phyloP scores from a whole-genome alignment of 2,888 invertebrate genomes.

The Sphinx pinastri region DNA sequence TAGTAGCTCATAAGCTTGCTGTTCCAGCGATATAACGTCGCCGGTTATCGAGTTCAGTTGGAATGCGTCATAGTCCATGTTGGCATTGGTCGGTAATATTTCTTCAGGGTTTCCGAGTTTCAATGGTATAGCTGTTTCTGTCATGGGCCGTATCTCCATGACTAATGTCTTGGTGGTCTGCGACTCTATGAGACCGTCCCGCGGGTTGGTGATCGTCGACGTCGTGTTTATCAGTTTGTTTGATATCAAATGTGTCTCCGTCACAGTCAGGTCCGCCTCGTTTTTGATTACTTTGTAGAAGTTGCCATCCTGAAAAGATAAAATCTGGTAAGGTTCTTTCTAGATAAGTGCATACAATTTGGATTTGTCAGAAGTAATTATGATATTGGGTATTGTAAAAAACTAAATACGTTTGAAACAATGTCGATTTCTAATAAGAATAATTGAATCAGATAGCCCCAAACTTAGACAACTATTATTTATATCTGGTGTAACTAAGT shows the following conservation, averaged over 20 bases:
- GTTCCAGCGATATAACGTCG: slow-evolving; percentile 67
- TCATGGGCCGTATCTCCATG: slow-evolving; percentile 71
- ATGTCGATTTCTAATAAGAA: no score
- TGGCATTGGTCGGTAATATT: slow-evolving; percentile 61
- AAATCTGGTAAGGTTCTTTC: not conserved
- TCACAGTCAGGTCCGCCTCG: slow-evolving; percentile 62
- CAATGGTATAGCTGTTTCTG: slow-evolving; percentile 39
- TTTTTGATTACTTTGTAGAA: slow-evolving; percentile 57
- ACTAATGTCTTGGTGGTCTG: slow-evolving; percentile 69
- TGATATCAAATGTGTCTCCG: slow-evolving; percentile 73
- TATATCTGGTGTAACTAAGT: no score
- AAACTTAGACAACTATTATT: no score
- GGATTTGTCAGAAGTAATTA: no score
- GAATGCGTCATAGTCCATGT: slow-evolving; percentile 57
- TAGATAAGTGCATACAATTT: not conserved
- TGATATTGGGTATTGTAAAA: no score
- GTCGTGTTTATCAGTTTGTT: slow-evolving; percentile 71
- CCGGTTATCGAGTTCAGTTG: slow-evolving; percentile 78
- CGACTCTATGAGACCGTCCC: slow-evolving; percentile 62
- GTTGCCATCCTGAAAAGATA: slow-evolving; percentile 32
- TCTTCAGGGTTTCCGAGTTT: slow-evolving; percentile 67
- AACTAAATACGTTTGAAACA: no score
- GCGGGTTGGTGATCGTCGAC: slow-evolving; percentile 64
- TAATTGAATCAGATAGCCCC: no score
- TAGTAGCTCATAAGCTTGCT: slow-evolving; percentile 70